Conservation (phyloP, 2,113 vertebrate species). For the Procapra przewalskii region DNA sequence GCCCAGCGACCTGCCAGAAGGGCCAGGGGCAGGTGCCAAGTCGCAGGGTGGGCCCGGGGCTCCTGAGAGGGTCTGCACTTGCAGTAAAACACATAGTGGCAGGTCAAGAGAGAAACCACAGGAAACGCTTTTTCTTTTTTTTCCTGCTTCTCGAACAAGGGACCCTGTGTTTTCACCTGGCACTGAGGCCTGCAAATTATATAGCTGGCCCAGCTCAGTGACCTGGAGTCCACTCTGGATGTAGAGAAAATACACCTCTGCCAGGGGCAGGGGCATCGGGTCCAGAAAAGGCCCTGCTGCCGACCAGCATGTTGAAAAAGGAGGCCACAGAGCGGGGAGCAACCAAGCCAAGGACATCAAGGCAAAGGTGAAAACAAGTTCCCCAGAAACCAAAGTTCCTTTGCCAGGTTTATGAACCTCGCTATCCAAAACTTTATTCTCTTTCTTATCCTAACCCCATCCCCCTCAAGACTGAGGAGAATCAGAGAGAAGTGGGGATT, state of each 20-base stretch:
- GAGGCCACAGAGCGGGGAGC: fast-evolving
- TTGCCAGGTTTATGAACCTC: not conserved
- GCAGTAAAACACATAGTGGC: not conserved
- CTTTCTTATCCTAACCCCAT: not conserved
- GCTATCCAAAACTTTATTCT: not conserved
- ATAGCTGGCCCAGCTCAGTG: not conserved
- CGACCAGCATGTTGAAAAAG: fast-evolving
- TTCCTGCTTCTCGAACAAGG: not conserved
- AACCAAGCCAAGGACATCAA: not conserved
- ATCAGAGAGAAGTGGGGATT: not conserved
- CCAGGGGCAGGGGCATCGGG: fast-evolving
- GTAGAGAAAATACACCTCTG: not conserved
- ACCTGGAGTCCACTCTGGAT: not conserved
- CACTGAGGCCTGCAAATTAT: not conserved
- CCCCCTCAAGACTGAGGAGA: not conserved
- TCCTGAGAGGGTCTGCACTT: not conserved
- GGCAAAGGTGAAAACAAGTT: too few species aligned
- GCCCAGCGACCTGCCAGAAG: not conserved
- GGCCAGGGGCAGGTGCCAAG: not conserved
- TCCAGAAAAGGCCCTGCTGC: not conserved
- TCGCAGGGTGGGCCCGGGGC: not conserved
- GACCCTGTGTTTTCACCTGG: not conserved
- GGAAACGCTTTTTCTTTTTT: not conserved
- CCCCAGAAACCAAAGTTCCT: not conserved
- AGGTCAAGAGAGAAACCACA: not conserved